Conservation (phyloP, 2,113 vertebrate species). For the Hypanus sabinus region DNA sequence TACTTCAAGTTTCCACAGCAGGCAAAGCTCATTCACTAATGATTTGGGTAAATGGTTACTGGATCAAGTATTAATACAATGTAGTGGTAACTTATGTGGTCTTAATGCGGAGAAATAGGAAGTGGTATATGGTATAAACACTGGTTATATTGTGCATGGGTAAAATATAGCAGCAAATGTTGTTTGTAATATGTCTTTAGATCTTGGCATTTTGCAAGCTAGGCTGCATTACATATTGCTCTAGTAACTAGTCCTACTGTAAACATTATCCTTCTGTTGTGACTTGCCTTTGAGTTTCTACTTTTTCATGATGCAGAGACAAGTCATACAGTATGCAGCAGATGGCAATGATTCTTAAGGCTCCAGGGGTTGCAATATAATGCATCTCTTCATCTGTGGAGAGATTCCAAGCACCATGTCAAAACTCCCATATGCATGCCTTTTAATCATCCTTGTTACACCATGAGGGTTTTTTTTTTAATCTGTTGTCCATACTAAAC, state of each 20-base stretch:
- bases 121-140: too few relatives aligned
- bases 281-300: neutral
- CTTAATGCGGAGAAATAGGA: neutral
- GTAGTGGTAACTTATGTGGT: neutral
- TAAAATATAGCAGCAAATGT: neutral
- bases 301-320: neutral
- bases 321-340: conserved; percentile 9
- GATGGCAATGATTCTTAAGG: neutral
- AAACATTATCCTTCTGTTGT: neutral
- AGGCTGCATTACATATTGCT: neutral
- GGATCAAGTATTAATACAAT: neutral
- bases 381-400: neutral
- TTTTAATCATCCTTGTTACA: neutral
- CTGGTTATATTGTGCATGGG: neutral
- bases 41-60: too few relatives aligned
- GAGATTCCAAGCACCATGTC: neutral
- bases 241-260: neutral
- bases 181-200: neutral
- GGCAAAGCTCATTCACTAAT: neutral
- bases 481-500: neutral
- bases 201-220: neutral
- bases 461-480: neutral
- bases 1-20: neutral
- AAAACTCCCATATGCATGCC: neutral
- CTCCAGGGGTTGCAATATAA: neutral